Base-by-base conservation (phyloP, 2,888 invertebrate species). In the Ypsolopha sequella region DNA sequence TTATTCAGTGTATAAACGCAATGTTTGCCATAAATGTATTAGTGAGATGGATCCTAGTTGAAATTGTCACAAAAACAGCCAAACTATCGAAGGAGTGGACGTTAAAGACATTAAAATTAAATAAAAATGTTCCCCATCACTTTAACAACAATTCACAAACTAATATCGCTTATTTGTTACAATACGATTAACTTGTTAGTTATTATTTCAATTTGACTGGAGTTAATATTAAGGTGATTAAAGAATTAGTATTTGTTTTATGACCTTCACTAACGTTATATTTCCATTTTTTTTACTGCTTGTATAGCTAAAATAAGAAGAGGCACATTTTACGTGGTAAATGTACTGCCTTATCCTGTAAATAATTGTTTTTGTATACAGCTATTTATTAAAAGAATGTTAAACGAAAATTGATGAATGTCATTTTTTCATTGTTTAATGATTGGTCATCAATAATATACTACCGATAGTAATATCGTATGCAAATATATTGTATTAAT, bases 341-440 rank as follows among this genome's bases (percentile, higher is more conserved):
- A 75, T 75, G 67, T 82, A 82, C 80, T 85, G 85, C 85, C 85
- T 85, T 85, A 84, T 71, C 73, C 76, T 87, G 87, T 87, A 87
- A 87, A 87, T 87, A 87, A 86, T 86, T 86, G 87, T 87, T 87
- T 76, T 87, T 87, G 84, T 87, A 87, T 86, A 87, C 87, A 86
- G 86, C 87, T 87, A 87, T 87, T 87, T 87, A 87, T 87, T 87
- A 82, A 86, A 84, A 76, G 70, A 80, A 84, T 80, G 81, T 84
- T 82, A 80, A 81, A 79, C 71, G 74, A 76, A 72, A 77, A 78
- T 80, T 84, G 82, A 84, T 82, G 81, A 73, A 77, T 79, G 70
- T 81, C 78, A 81, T 81, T 75, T 71, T 73, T 82, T 80, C 81
- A 80, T 80, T 84, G 82, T 84, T 84, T 80, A 80, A 82, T 84